These are phyloP conservation scores for Tethea ocularis DNA, from an alignment of 2,888 invertebrate species.

Conservation along the genomic window DNA sequence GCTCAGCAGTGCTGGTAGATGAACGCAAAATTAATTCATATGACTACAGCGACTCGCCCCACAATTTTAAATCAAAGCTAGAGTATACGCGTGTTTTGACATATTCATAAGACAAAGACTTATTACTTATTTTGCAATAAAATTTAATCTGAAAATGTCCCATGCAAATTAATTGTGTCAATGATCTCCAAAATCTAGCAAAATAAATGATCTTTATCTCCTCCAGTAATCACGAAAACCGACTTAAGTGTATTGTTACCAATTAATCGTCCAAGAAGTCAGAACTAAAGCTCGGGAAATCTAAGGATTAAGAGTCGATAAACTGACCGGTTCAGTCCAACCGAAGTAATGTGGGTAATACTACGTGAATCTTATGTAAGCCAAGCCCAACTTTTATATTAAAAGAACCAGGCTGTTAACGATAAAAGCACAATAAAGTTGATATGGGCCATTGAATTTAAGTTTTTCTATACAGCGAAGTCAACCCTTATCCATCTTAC, in stretches of 20 bases:
- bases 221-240: neutral
- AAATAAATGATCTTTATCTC: too few species aligned
- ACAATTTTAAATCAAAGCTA: too few species aligned
- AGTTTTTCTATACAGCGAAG: neutral
- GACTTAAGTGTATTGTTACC: constrained; percentile 14
- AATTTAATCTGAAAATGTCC: too few species aligned
- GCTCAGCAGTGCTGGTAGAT: too few species aligned
- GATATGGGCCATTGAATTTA: constrained; percentile 8
- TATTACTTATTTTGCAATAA: too few species aligned
- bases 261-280: constrained; percentile 38
- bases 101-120: too few species aligned
- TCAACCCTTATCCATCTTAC: constrained; percentile 6
- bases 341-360: constrained; percentile 23
- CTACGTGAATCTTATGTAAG: constrained; percentile 15
- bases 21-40: too few species aligned
- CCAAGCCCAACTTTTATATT: constrained; percentile 12
- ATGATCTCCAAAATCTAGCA: too few species aligned
- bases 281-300: constrained; percentile 29
- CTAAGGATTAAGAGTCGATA: constrained; percentile 44
- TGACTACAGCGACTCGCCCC: too few species aligned
- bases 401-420: constrained; percentile 11
- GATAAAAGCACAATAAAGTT: constrained; percentile 5
- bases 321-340: constrained; percentile 33
- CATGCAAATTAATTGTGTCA: too few species aligned
- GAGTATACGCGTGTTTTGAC: too few species aligned